phyloP scores from a whole-genome alignment of 1,140 invertebrate species.

The Neodiprion fabricii region DNA sequence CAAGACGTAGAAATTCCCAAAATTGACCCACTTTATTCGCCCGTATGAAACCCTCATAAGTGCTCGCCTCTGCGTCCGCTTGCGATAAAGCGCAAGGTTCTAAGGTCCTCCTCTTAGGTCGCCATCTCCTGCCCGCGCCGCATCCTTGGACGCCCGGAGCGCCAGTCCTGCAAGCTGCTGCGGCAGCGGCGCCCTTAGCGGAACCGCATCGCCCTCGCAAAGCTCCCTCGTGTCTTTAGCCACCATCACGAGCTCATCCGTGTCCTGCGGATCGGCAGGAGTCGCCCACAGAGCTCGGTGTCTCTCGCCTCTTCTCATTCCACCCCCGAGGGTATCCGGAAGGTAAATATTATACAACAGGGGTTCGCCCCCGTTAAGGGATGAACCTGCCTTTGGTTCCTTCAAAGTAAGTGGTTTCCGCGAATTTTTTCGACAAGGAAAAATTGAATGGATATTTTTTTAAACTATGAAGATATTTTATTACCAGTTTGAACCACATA shows the following conservation, averaged over 20 bases:
- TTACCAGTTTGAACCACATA: too few relatives aligned
- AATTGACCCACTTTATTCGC: too few relatives aligned
- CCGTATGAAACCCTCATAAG: too few relatives aligned
- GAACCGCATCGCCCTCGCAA: conserved; percentile 62
- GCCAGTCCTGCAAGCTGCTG: conserved; percentile 59
- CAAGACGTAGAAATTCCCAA: too few relatives aligned
- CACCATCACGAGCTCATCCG: conserved; percentile 59
- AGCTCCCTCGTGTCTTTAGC: conserved; percentile 66
- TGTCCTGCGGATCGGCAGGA: conserved; percentile 40
- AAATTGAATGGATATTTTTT: too few relatives aligned
- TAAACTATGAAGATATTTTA: too few relatives aligned
- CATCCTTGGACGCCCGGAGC: conserved; percentile 74
- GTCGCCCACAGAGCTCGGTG: conserved; percentile 55
- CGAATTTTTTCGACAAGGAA: background rate
- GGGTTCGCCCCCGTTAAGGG: background rate
- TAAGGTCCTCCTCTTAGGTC: conserved; percentile 61
- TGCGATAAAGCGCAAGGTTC: background rate
- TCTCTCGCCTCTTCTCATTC: conserved; percentile 76
- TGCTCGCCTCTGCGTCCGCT: too few relatives aligned
- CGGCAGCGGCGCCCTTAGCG: conserved; percentile 37
- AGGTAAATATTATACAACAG: conserved; percentile 35
- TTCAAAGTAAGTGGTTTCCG: background rate
- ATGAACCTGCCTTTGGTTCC: conserved; percentile 19
- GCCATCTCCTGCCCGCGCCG: conserved; percentile 75
- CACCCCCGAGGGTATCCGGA: conserved; percentile 63